Base-by-base conservation (phyloP, 1,140 invertebrate genomes). In the Leptinotarsa defecta region DNA sequence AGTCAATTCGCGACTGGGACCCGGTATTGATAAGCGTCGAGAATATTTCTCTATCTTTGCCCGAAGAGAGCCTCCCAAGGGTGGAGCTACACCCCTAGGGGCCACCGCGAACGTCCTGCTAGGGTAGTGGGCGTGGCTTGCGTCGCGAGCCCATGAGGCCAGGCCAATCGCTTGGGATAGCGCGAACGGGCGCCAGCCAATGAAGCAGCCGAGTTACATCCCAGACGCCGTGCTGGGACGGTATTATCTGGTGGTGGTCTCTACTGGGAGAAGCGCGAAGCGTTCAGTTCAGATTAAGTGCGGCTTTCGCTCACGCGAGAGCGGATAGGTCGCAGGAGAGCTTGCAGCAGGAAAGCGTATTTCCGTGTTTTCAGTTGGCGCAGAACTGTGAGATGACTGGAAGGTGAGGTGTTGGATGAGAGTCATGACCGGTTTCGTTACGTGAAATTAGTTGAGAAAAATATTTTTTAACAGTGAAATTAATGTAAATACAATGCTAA, bases 1-100 rank as follows among this genome's bases (percentile, higher is more conserved):
- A 82, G 68, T 74, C 78, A 74, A 77, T 76, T 77, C 84, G 79
- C 82, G 81, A 85, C 84, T 85, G 83, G 82, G 80, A 83, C 81
- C 78, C 76, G 22, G 70, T 71, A 71, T 71, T 81, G 83, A 84
- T 83, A 84, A 84, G 76, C 81, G 81, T 77, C 69, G 79, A 27
- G 70, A 74, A 71, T 24, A 24, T 61, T 71, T 71, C 77, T 75
- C 74, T 76, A 77, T 57, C 52, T 57, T 57, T 4, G 52, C 13
- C 78, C 75, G 78, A 76, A 79, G 80, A 76, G 72, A 77, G 74
- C 79, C 79, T 82, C 82, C 83, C 82, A 79, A 78, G 83, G 82
- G 83, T 83, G 84, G 83, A 76, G 76, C 76, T 15, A 68, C 52
- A 61, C 52, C 73, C 73, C 75, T 76, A 70, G 71, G 63, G 78